Evolutionary conservation across 2,888 invertebrate species (phyloP), one percentile per base, ranked within the genome.

Genomic region (Temnothorax rugatulus): DNA sequence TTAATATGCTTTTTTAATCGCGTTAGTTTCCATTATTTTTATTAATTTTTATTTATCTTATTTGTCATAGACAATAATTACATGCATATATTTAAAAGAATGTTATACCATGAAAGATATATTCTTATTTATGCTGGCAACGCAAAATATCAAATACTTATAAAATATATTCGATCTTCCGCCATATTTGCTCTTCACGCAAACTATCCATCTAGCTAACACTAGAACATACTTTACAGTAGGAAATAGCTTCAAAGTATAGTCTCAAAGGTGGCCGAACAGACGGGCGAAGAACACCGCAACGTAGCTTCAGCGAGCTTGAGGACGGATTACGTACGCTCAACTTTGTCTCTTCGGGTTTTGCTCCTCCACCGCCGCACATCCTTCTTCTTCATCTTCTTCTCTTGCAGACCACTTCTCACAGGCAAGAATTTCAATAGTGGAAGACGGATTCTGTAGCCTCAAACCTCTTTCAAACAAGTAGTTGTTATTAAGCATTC

Each of bases 241-340:
- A 25, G 63, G 11, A 44, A 44, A 29, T 64, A 77, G 21, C 54
- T 76, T 64, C 79, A 29, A 34, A 82, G 57, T 47, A 54, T 66
- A 76, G 82, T 81, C 83, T 87, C 83, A 63, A 81, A 11, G 34
- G 52, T 54, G 54, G 54, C 25, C 76, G 61, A 69, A 21, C 25
- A 66, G 71, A 84, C 82, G 75, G 63, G 75, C 76, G 81, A 83
- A 68, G 50, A 64, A 50, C 61, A 47, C 63, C 64, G 61, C 47
- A 44, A 79, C 50, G 18, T 57, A 57, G 73, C 71, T 79, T 47
- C n/a, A 59, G 34, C 47, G 34, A 59, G 34, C 34, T 79, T 21
- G 71, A 79, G 71, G 47, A 69, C 57, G 69, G 77, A 79, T 79
- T 79, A 79, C 47, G 73, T 79, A 79, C 57, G 57, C 57, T 79